Conservation (phyloP, 2,888 invertebrate genomes). For the Sesamia inferens region DNA sequence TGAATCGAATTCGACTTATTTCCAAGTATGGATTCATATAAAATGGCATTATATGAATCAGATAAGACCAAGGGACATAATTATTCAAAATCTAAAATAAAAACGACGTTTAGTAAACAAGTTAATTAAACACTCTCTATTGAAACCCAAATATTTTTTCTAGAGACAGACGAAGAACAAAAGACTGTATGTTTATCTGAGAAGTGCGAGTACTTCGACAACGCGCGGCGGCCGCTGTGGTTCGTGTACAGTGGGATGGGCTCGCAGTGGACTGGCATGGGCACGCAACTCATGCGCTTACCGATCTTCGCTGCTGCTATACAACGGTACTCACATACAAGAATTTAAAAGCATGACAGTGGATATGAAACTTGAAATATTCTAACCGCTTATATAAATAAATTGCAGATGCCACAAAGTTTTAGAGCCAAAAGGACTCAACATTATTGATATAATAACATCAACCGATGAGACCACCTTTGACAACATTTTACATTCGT, state of each 20-base stretch:
- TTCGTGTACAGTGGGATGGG: constrained; percentile 94
- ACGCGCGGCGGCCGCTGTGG: constrained; percentile 89
- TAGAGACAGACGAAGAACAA: constrained; percentile 74
- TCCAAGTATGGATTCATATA: too few species aligned
- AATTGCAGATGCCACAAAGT: constrained; percentile 86
- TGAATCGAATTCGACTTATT: too few species aligned
- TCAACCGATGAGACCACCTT: constrained; percentile 88
- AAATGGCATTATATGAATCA: too few species aligned
- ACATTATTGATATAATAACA: constrained; percentile 92
- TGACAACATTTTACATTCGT: constrained; percentile 88
- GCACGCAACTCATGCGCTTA: constrained; percentile 90
- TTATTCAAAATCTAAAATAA: too few species aligned
- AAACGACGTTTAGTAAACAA: too few species aligned
- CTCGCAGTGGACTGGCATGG: constrained; percentile 93
- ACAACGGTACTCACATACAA: constrained; percentile 71
- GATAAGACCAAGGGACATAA: too few species aligned
- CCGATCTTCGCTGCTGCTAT: constrained; percentile 90
- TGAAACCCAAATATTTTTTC: neutral
- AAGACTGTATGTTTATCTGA: constrained; percentile 70
- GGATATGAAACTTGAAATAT: too few species aligned
- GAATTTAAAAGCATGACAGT: too few species aligned
- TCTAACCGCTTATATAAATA: neutral
- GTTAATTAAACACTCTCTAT: too few species aligned
- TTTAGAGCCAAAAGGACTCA: constrained; percentile 91
- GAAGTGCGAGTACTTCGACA: constrained; percentile 73